Conservation (phyloP, 1,140 invertebrate species). For the Neotoxoptera formosana region DNA sequence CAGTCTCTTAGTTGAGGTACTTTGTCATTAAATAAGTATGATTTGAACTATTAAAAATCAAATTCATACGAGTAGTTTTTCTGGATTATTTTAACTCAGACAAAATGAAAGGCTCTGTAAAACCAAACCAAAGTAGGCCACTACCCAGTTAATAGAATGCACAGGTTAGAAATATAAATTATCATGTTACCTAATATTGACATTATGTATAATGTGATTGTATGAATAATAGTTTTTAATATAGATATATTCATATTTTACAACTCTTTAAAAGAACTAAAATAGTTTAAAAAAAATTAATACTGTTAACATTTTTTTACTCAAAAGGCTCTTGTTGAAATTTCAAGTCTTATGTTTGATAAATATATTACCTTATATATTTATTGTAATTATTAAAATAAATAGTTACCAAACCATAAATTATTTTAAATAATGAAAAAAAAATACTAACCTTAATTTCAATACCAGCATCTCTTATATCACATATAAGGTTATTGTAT, state of each 20-base stretch:
- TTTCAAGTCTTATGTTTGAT: neutral
- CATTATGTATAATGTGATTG: neutral
- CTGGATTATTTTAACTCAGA: neutral
- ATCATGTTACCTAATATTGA: neutral
- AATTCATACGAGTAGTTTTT: neutral
- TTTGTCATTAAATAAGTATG: neutral
- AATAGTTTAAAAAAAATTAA: neutral
- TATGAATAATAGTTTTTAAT: neutral
- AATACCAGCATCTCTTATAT: conserved; percentile 64
- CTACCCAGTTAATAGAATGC: neutral
- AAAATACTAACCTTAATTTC: conserved; percentile 59
- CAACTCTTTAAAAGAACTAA: neutral
- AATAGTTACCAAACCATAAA: neutral
- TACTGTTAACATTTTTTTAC: neutral
- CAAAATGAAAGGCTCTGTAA: neutral
- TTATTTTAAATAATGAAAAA: neutral
- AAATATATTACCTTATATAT: neutral
- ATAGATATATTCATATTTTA: neutral
- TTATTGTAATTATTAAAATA: neutral
- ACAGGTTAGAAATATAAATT: neutral
- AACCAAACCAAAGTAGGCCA: no score
- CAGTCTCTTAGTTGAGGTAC: neutral
- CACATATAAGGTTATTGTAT: conserved; percentile 65
- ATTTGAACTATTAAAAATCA: neutral
- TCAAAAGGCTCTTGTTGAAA: neutral